These are phyloP conservation scores for Micrasema minimum DNA, from an alignment of 1,140 invertebrate genomes.

Conservation along the genomic window DNA sequence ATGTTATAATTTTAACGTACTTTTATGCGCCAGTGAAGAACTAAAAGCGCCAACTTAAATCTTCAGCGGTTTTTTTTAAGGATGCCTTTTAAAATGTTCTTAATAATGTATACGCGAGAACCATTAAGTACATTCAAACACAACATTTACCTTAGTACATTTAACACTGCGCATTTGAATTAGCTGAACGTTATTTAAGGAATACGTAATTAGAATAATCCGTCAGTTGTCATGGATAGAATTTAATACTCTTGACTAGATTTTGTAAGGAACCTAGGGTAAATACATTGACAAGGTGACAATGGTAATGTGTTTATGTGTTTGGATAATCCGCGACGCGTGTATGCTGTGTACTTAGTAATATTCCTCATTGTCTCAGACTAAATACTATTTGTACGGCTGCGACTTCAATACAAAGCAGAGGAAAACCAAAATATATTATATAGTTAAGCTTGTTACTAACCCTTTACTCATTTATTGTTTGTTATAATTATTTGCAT, in stretches of 20 bases:
- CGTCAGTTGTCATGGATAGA: background rate
- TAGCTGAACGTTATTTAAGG: conserved; percentile 5
- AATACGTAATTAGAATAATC: background rate
- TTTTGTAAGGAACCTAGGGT: background rate
- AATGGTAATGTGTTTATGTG: conserved; percentile 19
- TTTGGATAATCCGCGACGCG: background rate
- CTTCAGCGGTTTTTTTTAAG: too few species aligned
- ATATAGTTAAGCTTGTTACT: background rate
- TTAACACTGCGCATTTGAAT: background rate
- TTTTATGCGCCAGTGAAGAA: too few species aligned
- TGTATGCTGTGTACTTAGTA: background rate
- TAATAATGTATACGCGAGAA: too few species aligned
- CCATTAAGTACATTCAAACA: too few species aligned
- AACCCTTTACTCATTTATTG: background rate
- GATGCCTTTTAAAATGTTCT: too few species aligned
- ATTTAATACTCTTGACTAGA: background rate
- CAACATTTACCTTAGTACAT: background rate
- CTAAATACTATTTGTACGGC: background rate
- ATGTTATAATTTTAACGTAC: too few species aligned
- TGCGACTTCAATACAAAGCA: background rate
- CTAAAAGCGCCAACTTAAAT: too few species aligned
- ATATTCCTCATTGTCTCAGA: background rate
- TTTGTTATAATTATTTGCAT: background rate
- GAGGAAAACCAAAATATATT: background rate
- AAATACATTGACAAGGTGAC: conserved; percentile 22